Percentiles rank a stretch among this genome's conserved stretches.
phyloP scores from a whole-genome alignment of 2,888 invertebrate genomes.

The Xestia ashworthii region DNA sequence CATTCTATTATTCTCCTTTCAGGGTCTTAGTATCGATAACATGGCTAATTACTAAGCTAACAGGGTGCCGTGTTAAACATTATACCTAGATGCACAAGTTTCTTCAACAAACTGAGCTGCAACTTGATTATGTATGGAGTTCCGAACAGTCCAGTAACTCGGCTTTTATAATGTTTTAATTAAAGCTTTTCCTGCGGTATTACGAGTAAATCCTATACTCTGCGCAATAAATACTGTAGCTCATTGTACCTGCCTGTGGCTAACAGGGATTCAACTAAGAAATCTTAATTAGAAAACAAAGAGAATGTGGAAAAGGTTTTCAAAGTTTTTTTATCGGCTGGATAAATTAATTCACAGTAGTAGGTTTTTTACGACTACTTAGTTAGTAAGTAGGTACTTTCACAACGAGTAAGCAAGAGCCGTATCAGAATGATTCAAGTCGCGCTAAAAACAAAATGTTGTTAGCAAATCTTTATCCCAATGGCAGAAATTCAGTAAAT shows the following conservation, averaged over 20 bases:
- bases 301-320: constrained; percentile 10
- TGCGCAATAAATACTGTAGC: constrained; percentile 37
- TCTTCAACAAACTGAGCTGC: constrained; percentile 41
- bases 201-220: constrained; percentile 42
- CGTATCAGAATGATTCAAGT: too few species aligned
- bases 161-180: constrained; percentile 62
- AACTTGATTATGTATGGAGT: constrained; percentile 56
- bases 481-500: too few species aligned
- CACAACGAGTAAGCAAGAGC: too few species aligned
- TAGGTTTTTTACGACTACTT: neutral
- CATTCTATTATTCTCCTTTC: neutral
- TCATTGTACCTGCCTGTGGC: constrained; percentile 18
- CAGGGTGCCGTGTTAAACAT: constrained; percentile 32
- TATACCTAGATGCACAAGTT: constrained; percentile 21
- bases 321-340: neutral
- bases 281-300: constrained; percentile 46
- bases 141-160: constrained; percentile 57
- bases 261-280: constrained; percentile 19
- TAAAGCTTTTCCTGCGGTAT: constrained; percentile 51
- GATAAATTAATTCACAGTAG: neutral
- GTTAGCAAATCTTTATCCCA: too few species aligned
- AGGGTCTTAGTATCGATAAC: neutral
- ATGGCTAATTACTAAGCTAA: constrained; percentile 25
- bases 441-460: too few species aligned
- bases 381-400: too few species aligned